Base-by-base conservation (phyloP, 1,140 invertebrate genomes). In the Archegozetes longisetosus region DNA sequence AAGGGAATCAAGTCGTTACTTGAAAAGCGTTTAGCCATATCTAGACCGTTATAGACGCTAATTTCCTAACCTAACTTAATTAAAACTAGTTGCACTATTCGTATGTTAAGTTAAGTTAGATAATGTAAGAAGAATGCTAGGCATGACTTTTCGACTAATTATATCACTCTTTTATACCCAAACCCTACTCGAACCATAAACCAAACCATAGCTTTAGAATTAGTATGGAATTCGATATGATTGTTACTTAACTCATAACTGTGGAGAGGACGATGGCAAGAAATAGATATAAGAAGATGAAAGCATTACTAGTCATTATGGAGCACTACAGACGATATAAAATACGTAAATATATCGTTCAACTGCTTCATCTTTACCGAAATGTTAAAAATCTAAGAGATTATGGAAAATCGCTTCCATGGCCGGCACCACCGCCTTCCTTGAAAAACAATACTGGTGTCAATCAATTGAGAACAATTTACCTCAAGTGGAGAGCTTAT, bases 311-410 rank as follows among this genome's bases (percentile, higher is more conserved):
- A 50, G 68, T 75, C 32, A 94, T 97, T 66, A 84, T 86, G 72
- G 75, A 79, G 40, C 78, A 82, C n/a, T 98, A 91, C 75, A 73
- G 85, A 60, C 78, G 78, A 29, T 93, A 92, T 74, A 92, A 92
- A 71, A 74, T 84, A 69, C 77, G 86, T 9, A 74, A 78, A 32
- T 96, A 94, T 68, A 77, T 96, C 12, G 73, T 74, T 1, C 75
- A 82, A 46, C 71, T 93, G 17, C 76, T 46, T 55, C 9, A 17
- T 48, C 26, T 61, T 58, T 66, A 49, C 64, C 75, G 75, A 60
- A 72, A 74, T 71, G 76, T 72, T 2, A 67, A 70, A 51, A 66
- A 66, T 32, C 71, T 71, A 68, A 75, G 72, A 22, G 84, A 89
- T 72, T 86, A 83, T 67, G 88, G 88, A 3, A 88, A 87, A 70